Percentiles rank a stretch among this genome's conserved stretches.
Evolutionary conservation across 2,113 vertebrate genomes (phyloP).

Genomic region (Corythornis cristatus): DNA sequence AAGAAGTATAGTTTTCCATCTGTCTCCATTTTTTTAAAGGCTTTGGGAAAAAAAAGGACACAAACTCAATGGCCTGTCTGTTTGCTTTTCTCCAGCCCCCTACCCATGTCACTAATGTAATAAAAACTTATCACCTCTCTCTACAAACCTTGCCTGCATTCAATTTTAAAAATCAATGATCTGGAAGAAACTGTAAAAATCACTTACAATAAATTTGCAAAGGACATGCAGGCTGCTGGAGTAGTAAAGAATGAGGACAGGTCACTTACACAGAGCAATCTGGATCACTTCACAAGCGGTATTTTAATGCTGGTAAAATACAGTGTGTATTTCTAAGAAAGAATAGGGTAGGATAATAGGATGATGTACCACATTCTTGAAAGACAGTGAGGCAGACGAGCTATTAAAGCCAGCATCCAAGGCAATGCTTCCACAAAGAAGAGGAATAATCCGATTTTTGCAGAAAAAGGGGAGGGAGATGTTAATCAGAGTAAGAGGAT

Average conservation of each 20-base stretch:
- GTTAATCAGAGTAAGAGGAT: neutral
- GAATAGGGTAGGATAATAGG: neutral
- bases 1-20: neutral
- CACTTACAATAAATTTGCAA: constrained; percentile 49
- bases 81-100: neutral
- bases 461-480: neutral
- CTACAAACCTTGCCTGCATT: constrained; percentile 46
- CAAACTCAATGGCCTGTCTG: neutral
- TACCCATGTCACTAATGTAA: neutral
- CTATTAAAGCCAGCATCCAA: neutral
- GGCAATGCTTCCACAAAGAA: neutral
- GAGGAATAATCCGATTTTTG: neutral
- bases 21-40: neutral
- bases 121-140: constrained; percentile 40
- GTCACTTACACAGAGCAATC: constrained; percentile 32
- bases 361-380: neutral
- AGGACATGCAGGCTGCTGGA: constrained; percentile 2
- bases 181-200: constrained; percentile 58
- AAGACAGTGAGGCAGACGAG: neutral
- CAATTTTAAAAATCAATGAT: constrained; percentile 67
- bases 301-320: constrained; percentile 27
- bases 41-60: neutral
- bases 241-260: constrained; percentile 42
- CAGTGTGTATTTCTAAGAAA: neutral
- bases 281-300: constrained; percentile 30